Conservation (phyloP, 23 tunicate species). For the Styela clava region DNA sequence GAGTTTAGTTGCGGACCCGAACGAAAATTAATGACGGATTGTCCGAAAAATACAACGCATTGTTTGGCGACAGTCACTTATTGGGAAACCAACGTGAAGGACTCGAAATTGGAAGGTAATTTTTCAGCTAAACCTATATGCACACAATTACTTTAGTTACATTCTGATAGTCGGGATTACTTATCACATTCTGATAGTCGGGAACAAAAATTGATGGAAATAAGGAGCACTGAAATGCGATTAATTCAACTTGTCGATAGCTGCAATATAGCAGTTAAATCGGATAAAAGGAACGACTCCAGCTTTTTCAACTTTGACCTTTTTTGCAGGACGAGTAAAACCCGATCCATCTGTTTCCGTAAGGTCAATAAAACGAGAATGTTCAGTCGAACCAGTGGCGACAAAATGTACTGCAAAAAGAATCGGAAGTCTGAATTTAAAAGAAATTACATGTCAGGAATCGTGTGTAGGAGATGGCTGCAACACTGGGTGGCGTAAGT, state of each 20-base stretch:
- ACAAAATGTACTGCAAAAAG: conserved; percentile 12
- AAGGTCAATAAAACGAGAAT: conserved; percentile 19
- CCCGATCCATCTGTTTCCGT: conserved; percentile 18
- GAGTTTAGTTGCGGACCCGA: conserved; percentile 11
- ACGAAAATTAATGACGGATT: background rate
- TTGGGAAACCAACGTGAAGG: conserved; percentile 18
- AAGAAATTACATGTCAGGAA: conserved; percentile 39
- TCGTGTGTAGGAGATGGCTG: conserved; percentile 42
- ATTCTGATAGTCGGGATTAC: too few species aligned
- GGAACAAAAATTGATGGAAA: too few species aligned
- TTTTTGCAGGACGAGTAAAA: background rate
- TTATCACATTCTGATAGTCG: too few species aligned
- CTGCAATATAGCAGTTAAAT: too few species aligned
- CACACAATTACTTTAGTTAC: too few species aligned
- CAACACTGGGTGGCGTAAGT: conserved; percentile 57
- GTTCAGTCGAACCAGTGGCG: background rate
- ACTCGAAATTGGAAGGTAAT: conserved; percentile 6
- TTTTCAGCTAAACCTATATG: too few species aligned
- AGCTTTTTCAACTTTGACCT: too few species aligned
- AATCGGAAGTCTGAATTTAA: conserved; percentile 15
- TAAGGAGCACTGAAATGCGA: too few species aligned
- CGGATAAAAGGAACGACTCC: too few species aligned
- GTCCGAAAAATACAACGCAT: conserved; percentile 25
- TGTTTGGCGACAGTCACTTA: conserved; percentile 17
- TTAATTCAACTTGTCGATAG: too few species aligned